Base-by-base conservation (phyloP, 2,797 vertebrate species). In the Artibeus jamaicensis region DNA sequence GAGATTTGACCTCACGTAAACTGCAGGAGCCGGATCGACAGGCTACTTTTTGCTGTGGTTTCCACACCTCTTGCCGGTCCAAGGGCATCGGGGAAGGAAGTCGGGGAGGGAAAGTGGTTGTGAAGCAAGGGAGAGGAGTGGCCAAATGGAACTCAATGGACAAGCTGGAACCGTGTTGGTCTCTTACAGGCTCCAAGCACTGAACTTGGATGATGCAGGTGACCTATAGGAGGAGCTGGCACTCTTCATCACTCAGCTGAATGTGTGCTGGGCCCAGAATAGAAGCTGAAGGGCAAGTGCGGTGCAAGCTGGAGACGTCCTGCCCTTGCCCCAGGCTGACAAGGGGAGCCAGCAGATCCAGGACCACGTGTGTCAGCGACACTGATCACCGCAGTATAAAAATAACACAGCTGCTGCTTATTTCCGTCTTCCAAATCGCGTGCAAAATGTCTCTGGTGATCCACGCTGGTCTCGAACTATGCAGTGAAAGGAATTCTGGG, bases 401-500 rank as follows among this genome's bases (percentile, higher is more conserved):
- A 95, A 62, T 9, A 55, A 29, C 6, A 77, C 14, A 32, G 21
- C 24, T 19, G 6, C 2, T 81, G 59, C 37, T 78, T 37, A 29
- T 62, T n/a, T 37, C 59, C 26, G 59, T 8, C 82, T 85, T 76
- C 21, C 32, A 90, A 59, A 76, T 46, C 29, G 19, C 9, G 3
- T 73, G 44, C 7, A 34, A 57, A 48, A 55, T 65, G 16, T 65
- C 48, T 77, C 65, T 26, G n/a, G 7, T 34, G 67, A 88, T 22
- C 21, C 39, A 44, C 22, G 10, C 39, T 48, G 21, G 62, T 55
- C 68, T 68, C 55, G 26, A 91, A 65, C 65, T 42, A 9, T 24
- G 44, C 78, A 74, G 9, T 44, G 59, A 95, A 76, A 59, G 53
- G 73, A 92, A 70, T 39, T 79, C 83, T 73, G 34, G 59, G 42